Evolutionary conservation across 2,888 invertebrate genomes (phyloP).

Genomic region (Sisyra terminalis): DNA sequence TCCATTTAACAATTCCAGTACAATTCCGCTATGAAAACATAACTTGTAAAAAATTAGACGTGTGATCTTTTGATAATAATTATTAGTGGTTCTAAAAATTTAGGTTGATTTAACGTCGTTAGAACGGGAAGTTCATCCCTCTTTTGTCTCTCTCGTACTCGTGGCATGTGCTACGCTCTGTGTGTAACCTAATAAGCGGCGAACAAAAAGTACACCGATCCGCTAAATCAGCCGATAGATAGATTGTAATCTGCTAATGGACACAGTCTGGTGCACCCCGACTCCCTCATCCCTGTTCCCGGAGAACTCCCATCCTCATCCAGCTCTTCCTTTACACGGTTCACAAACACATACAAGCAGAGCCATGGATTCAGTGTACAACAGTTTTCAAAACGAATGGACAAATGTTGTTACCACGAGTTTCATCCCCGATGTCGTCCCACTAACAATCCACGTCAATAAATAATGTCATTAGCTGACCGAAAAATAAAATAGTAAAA

Average conservation of each 20-base stretch:
- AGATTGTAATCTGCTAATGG: slow-evolving; percentile 25
- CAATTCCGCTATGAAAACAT: not conserved
- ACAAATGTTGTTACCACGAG: no score
- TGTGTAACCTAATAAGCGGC: slow-evolving; percentile 8
- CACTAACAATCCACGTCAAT: no score
- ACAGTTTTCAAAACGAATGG: no score
- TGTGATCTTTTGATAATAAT: no score
- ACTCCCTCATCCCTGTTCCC: not conserved
- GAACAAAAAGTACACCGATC: slow-evolving; percentile 9
- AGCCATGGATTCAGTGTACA: no score
- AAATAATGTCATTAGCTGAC: no score
- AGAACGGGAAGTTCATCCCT: no score
- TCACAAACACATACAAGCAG: not conserved
- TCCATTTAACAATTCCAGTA: not conserved
- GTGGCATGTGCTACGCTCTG: not conserved
- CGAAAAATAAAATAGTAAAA: no score
- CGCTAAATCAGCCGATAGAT: slow-evolving; percentile 22
- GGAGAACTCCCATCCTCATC: not conserved
- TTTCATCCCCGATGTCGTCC: no score
- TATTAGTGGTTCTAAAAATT: no score
- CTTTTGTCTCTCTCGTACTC: no score
- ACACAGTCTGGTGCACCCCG: slow-evolving; percentile 7
- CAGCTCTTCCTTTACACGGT: not conserved
- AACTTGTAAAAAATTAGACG: not conserved
- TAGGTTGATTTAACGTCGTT: no score